Base-by-base conservation (phyloP, 92 coral and sea anemone genomes). In the Epizoanthus rinbou region DNA sequence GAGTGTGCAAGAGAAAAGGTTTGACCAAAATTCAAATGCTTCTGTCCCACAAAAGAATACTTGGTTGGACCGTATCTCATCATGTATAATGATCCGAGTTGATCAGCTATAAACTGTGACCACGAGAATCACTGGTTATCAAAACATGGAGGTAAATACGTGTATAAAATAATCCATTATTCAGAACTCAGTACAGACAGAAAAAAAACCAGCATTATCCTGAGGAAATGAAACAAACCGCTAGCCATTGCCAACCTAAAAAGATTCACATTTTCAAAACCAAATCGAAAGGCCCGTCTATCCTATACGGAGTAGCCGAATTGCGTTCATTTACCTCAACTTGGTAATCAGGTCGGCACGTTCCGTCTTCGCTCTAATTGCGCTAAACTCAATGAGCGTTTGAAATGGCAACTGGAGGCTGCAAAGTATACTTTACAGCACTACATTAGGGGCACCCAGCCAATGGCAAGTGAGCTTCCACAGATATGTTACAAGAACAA, bases 281-380 rank as follows among this genome's bases (percentile, higher is more conserved):
- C 14, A 28, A 28, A 28, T 28, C 31, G 0, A 28, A 28, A 28
- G 31, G 41, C 35, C 23, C 13, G 45, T 43, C 18, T 7, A 14
- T 33, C 2, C 54, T 35, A 33, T 16, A 13, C 5, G n/a, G 33
- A 65, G 37, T 39, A 24, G 25, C 21, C 15, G n/a, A 63, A 64
- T 23, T 5, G 35, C 21, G 18, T 16, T 31, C 50, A 67, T 25
- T 74, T 52, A 74, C 80, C 64, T 74, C 63, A 56, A 28, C 54
- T 28, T 72, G 58, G 41, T 22, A 24, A 72, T 15, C 60, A 9
- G 47, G 65, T 52, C 39, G 15, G 14, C 28, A 53, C 16, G 8
- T 74, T 28, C 24, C 47, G 9, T 19, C 80, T 74, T 74, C 80
- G 43, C 24, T 74, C 80, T 22, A 53, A 53, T 24, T 17, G 47